phyloP scores from a whole-genome alignment of 2,113 vertebrate species.

The Thomomys bottae region DNA sequence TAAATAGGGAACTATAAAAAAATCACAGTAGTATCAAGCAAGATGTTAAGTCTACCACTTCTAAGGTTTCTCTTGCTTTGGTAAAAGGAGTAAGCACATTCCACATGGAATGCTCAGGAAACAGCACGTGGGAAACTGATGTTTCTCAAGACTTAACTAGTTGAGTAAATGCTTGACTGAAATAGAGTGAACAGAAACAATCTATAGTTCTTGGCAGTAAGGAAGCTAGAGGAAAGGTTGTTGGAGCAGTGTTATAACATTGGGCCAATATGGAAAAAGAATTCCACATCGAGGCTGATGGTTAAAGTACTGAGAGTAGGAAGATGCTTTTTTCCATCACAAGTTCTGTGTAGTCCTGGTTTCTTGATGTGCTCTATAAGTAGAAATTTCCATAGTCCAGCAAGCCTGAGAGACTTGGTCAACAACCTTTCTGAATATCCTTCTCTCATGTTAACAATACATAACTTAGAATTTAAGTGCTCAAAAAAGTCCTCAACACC shows the following conservation, averaged over 20 bases:
- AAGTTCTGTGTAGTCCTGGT: not conserved
- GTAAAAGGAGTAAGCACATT: not conserved
- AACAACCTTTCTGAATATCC: not conserved
- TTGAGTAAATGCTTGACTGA: not conserved
- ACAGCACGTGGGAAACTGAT: not conserved
- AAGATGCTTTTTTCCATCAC: not conserved
- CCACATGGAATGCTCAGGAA: not conserved
- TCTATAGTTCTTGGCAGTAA: not conserved
- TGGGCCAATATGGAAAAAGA: not conserved
- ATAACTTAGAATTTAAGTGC: not conserved
- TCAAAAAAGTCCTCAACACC: too few relatives aligned
- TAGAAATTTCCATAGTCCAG: not conserved
- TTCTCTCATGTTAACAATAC: not conserved
- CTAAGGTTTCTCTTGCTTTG: not conserved
- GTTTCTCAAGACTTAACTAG: not conserved
- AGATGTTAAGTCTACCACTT: not conserved
- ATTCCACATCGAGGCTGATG: not conserved
- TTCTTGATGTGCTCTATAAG: not conserved
- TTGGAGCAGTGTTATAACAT: not conserved
- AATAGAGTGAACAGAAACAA: not conserved
- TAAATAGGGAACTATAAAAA: not conserved
- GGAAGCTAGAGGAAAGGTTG: not conserved
- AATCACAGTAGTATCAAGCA: not conserved
- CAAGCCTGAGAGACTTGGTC: not conserved
- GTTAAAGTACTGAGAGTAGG: not conserved